Percentiles rank a stretch among this genome's conserved stretches.
Evolutionary conservation across 2,797 vertebrate species (phyloP).

Genomic region (Brachymystax lenok): DNA sequence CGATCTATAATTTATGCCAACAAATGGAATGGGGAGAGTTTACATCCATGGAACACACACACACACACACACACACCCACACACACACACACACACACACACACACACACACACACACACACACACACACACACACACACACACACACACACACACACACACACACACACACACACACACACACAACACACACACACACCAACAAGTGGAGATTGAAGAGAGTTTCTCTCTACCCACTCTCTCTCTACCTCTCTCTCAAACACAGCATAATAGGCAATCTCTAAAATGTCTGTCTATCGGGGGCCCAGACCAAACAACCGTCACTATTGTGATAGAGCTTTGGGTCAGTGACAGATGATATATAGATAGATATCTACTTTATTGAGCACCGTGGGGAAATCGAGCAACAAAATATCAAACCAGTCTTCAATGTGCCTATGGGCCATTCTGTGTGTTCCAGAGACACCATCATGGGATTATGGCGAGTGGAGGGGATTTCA

Average conservation of each 20-base stretch:
- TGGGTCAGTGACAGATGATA: constrained; percentile 69
- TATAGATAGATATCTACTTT: constrained; percentile 68
- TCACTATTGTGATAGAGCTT: constrained; percentile 73
- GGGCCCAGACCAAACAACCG: constrained; percentile 48
- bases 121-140: constrained; percentile 30
- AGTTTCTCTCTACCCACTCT: constrained; percentile 10
- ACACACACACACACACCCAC: constrained; percentile 33
- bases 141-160: constrained; percentile 29
- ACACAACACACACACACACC: constrained; percentile 24
- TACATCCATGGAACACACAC: constrained; percentile 31
- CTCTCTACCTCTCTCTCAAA: constrained; percentile 26
- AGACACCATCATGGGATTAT: neutral
- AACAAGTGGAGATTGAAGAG: constrained; percentile 60
- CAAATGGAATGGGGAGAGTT: constrained; percentile 54
- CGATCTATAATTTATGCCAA: constrained; percentile 70
- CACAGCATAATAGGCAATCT: constrained; percentile 60
- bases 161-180: constrained; percentile 28
- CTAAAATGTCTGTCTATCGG: constrained; percentile 60
- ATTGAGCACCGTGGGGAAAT: constrained; percentile 62
- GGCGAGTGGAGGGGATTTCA: constrained; percentile 48
- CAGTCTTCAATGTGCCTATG: constrained; percentile 37
- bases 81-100: constrained; percentile 35
- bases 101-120: constrained; percentile 28
- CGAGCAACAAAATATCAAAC: constrained; percentile 66
- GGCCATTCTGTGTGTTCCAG: constrained; percentile 34